Percentiles rank a stretch among this genome's conserved stretches.
phyloP scores from a whole-genome alignment of 2,113 vertebrate genomes.

The Poecilia latipinna region DNA sequence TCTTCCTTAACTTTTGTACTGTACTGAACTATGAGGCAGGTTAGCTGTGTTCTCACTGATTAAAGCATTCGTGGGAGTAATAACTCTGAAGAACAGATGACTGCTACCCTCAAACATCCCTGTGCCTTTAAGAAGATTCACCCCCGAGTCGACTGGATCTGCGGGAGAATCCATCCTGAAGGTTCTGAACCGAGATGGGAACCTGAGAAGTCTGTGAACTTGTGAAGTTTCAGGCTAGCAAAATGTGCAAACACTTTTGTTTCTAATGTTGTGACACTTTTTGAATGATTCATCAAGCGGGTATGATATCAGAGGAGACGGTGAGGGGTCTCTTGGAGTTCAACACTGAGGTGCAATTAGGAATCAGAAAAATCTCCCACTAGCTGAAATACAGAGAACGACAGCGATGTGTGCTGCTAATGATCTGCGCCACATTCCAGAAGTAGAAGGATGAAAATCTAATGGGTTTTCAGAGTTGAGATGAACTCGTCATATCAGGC shows the following conservation, averaged over 20 bases:
- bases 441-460: conserved; percentile 8
- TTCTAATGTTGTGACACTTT: not conserved
- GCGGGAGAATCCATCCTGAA: not conserved
- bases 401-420: not conserved
- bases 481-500: conserved; percentile 17
- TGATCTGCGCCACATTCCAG: conserved; percentile 5
- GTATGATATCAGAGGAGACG: conserved; percentile 4
- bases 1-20: conserved; percentile 10
- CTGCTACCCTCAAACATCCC: not conserved
- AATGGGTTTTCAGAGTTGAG: not conserved
- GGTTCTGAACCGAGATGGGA: not conserved
- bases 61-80: not conserved
- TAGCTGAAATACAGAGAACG: not conserved
- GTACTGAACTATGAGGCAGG: conserved; percentile 14
- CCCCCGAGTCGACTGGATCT: conserved; percentile 47
- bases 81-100: not conserved
- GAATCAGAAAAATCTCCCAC: not conserved
- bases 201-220: not conserved
- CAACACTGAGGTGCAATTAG: not conserved
- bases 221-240: conserved; percentile 2
- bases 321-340: not conserved
- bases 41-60: not conserved
- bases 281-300: not conserved
- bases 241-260: not conserved
- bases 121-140: conserved; percentile 43